phyloP scores from a whole-genome alignment of 2,113 vertebrate species.

The Apodemus sylvaticus region DNA sequence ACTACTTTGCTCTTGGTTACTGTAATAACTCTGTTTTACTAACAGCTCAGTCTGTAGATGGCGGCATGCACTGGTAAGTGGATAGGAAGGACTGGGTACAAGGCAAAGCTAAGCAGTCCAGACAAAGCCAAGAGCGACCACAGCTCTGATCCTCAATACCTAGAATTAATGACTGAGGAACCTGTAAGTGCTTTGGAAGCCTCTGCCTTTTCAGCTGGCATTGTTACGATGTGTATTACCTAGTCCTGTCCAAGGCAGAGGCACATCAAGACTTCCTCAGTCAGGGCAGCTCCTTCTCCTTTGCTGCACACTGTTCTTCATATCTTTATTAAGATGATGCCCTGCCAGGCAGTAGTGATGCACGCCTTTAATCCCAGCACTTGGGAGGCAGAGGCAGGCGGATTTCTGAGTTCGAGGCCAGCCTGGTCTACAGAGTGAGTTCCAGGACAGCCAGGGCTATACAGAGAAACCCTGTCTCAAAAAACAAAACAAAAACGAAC shows the following conservation, averaged over 20 bases:
- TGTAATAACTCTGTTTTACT: background rate
- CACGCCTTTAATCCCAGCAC: too few relatives aligned
- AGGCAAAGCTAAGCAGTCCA: conserved; percentile 21
- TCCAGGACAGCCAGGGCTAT: too few relatives aligned
- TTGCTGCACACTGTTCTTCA: background rate
- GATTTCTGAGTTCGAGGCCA: too few relatives aligned
- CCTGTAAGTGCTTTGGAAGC: conserved; percentile 4
- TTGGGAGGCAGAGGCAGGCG: too few relatives aligned
- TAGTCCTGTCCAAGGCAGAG: background rate
- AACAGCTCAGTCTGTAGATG: background rate
- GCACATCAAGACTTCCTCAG: conserved; percentile 8
- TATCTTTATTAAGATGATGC: conserved; percentile 31
- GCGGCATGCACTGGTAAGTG: background rate
- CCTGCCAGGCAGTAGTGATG: too few relatives aligned
- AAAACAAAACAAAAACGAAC: too few relatives aligned
- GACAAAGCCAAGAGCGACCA: background rate
- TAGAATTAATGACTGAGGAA: background rate
- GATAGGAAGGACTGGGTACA: background rate
- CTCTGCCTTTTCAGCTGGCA: background rate
- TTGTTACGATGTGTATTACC: background rate
- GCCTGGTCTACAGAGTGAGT: too few relatives aligned
- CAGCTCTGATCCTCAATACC: background rate
- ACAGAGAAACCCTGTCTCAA: too few relatives aligned
- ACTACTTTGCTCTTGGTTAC: conserved; percentile 1
- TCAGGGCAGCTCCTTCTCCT: background rate